phyloP scores from a whole-genome alignment of 2,888 invertebrate species.

The Leptinotarsa juncta region DNA sequence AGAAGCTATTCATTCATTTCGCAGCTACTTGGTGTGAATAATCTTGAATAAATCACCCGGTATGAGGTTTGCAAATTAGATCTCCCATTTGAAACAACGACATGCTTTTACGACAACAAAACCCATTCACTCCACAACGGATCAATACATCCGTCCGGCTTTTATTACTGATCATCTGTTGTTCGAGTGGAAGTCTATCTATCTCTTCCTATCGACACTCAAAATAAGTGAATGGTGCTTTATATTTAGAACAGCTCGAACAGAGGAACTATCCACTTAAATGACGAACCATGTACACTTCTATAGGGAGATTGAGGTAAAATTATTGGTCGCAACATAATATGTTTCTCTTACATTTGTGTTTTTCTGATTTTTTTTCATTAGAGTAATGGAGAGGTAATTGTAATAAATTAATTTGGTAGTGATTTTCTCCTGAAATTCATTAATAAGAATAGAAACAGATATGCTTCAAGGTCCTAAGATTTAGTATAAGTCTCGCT shows the following conservation, averaged over 20 bases:
- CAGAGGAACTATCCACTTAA: constrained; percentile 45
- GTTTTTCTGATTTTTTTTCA: too few species aligned
- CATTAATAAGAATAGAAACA: too few species aligned
- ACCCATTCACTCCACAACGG: constrained; percentile 3
- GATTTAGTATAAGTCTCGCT: too few species aligned
- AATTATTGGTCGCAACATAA: neutral
- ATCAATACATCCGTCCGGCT: constrained; percentile 24
- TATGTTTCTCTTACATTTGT: too few species aligned
- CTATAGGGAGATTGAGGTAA: constrained; percentile 22
- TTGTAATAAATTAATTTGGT: too few species aligned
- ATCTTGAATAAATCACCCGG: too few species aligned
- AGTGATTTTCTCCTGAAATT: too few species aligned
- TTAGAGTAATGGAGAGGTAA: too few species aligned
- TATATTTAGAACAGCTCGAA: constrained; percentile 37
- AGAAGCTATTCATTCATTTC: too few species aligned
- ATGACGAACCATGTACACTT: constrained; percentile 26
- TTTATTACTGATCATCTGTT: constrained; percentile 22
- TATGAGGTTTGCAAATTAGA: neutral
- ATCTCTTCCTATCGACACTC: constrained; percentile 30
- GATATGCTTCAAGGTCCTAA: too few species aligned
- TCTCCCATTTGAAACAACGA: neutral
- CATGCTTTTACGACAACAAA: neutral
- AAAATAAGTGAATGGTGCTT: constrained; percentile 35
- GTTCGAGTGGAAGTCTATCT: constrained; percentile 18
- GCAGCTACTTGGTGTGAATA: too few species aligned